Percentiles rank a stretch among this genome's conserved stretches.
phyloP scores from a whole-genome alignment of 1,140 invertebrate species.

The Meloidogyne floridensis region DNA sequence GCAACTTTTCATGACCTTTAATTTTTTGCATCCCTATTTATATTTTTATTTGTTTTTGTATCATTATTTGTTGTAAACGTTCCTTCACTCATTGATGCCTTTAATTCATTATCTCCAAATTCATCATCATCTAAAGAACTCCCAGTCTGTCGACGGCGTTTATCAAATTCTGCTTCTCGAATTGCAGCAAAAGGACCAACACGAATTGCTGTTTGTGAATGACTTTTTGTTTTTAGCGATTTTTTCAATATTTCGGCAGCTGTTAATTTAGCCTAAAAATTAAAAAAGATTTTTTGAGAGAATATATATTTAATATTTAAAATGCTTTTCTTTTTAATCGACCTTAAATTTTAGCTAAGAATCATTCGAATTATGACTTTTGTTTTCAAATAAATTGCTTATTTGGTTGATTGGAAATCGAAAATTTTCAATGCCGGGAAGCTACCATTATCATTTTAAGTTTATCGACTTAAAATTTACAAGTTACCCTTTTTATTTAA shows the following conservation, averaged over 20 bases:
- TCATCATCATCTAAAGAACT: constrained; percentile 3
- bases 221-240: constrained; percentile 15
- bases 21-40: neutral
- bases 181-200: constrained; percentile 31
- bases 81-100: constrained; percentile 2
- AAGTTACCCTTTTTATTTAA: too few species aligned
- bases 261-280: constrained; percentile 3
- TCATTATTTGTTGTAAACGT: neutral
- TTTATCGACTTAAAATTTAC: too few species aligned
- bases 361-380: too few species aligned
- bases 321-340: too few species aligned
- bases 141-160: neutral
- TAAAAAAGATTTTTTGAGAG: neutral
- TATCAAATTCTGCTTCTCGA: constrained; percentile 11
- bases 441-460: too few species aligned
- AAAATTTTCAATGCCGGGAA: too few species aligned
- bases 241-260: constrained; percentile 6
- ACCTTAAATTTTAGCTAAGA: too few species aligned
- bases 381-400: too few species aligned
- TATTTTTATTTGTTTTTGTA: neutral
- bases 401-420: too few species aligned
- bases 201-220: constrained; percentile 19
- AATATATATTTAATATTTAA: too few species aligned
- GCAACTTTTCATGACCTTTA: neutral
- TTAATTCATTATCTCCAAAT: neutral